These are phyloP conservation scores for Paracanthobrama guichenoti DNA, from an alignment of 2,113 vertebrate species.

Conservation along the genomic window DNA sequence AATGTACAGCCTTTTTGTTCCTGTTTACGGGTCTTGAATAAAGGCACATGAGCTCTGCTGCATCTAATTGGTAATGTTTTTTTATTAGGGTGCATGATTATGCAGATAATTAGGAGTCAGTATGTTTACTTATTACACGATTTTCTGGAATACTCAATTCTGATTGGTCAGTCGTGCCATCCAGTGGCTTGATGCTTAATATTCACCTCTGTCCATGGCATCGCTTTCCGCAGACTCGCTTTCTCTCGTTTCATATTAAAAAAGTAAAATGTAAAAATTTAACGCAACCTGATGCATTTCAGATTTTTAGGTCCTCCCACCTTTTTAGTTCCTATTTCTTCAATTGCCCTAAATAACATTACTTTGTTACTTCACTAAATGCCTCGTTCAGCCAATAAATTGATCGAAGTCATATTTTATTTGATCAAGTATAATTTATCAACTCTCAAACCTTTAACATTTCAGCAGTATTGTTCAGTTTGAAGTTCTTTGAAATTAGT, in stretches of 20 bases:
- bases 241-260: not conserved
- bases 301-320: not conserved
- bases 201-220: not conserved
- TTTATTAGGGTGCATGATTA: conserved; percentile 1
- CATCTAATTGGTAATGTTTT: not conserved
- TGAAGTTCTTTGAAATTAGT: not conserved
- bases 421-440: not conserved
- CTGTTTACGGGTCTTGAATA: conserved; percentile 52
- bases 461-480: not conserved
- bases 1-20: conserved; percentile 44
- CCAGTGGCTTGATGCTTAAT: not conserved
- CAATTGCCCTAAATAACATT: not conserved
- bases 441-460: not conserved
- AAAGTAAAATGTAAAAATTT: not conserved
- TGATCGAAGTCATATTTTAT: not conserved
- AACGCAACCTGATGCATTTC: not conserved
- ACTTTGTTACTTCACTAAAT: not conserved
- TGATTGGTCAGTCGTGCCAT: not conserved
- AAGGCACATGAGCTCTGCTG: conserved; percentile 11
- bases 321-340: too few relatives aligned
- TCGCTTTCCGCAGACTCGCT: not conserved
- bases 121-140: not conserved
- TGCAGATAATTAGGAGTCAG: not conserved
- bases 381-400: not conserved
- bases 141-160: not conserved